phyloP scores from a whole-genome alignment of 2,888 invertebrate species.

The Cerceris ruficornis region DNA sequence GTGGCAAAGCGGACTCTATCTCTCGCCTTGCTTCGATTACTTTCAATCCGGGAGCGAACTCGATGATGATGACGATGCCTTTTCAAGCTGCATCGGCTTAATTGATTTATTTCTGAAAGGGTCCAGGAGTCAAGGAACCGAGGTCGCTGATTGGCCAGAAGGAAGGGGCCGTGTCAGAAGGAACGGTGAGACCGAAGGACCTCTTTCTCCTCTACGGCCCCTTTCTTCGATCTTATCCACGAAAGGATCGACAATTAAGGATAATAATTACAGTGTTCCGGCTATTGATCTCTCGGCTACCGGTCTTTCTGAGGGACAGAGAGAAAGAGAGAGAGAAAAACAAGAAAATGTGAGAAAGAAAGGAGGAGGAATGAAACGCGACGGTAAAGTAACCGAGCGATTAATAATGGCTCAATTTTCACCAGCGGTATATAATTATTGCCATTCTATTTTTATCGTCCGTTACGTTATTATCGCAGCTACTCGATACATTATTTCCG shows the following conservation, averaged over 20 bases:
- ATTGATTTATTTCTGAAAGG: conserved; percentile 78
- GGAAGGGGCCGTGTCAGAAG: conserved; percentile 28
- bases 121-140: conserved; percentile 52
- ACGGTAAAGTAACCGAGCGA: conserved; percentile 35
- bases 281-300: conserved; percentile 65
- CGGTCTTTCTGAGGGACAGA: conserved; percentile 50
- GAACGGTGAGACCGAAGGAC: conserved; percentile 49
- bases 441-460: conserved; percentile 26
- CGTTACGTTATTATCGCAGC: conserved; percentile 7
- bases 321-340: neutral
- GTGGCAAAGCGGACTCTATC: conserved; percentile 6
- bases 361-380: neutral
- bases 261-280: conserved; percentile 66
- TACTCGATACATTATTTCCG: neutral
- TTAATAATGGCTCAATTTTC: conserved; percentile 53
- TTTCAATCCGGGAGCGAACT: conserved; percentile 51
- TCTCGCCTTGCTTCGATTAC: conserved; percentile 45
- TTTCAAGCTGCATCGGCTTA: conserved; percentile 76
- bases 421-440: conserved; percentile 33
- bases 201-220: conserved; percentile 47
- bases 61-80: conserved; percentile 74
- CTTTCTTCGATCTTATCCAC: conserved; percentile 67
- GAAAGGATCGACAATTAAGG: conserved; percentile 66
- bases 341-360: neutral
- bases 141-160: conserved; percentile 44